These are phyloP conservation scores for Nycticryphes semicollaris DNA, from an alignment of 2,113 vertebrate genomes.

Conservation along the genomic window DNA sequence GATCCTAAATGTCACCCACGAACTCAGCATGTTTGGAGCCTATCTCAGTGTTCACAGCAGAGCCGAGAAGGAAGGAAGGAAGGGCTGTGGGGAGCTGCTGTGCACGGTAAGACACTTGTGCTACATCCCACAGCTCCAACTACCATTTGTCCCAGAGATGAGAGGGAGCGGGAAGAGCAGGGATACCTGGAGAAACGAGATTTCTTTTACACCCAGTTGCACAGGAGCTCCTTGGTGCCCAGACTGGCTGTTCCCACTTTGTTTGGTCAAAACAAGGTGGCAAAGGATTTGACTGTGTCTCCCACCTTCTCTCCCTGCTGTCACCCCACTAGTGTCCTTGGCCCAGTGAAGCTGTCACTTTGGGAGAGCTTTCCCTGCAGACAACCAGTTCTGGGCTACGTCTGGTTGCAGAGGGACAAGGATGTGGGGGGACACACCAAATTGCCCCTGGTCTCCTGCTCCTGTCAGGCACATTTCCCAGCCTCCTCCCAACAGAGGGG, in stretches of 20 bases:
- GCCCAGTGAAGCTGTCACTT: not conserved
- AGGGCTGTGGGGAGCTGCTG: not conserved
- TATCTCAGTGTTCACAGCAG: not conserved
- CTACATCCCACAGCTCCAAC: accelerated
- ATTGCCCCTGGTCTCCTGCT: not conserved
- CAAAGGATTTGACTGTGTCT: not conserved
- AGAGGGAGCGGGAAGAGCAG: not conserved
- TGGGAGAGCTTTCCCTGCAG: not conserved
- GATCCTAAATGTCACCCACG: not conserved
- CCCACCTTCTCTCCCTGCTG: not conserved
- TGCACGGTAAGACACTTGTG: accelerated
- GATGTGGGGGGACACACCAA: not conserved
- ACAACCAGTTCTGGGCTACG: not conserved
- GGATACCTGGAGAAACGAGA: not conserved
- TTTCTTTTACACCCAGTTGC: not conserved
- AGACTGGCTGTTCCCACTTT: not conserved
- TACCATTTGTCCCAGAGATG: accelerated
- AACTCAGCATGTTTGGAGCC: not conserved
- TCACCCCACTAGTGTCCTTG: not conserved
- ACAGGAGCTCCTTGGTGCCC: not conserved
- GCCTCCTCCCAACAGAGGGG: not conserved
- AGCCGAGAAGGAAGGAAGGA: not conserved
- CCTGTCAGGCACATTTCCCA: not conserved
- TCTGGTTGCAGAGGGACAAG: not conserved
- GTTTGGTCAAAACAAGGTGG: not conserved